Base-by-base conservation (phyloP, 2,797 vertebrate genomes). In the Leuciscus waleckii region DNA sequence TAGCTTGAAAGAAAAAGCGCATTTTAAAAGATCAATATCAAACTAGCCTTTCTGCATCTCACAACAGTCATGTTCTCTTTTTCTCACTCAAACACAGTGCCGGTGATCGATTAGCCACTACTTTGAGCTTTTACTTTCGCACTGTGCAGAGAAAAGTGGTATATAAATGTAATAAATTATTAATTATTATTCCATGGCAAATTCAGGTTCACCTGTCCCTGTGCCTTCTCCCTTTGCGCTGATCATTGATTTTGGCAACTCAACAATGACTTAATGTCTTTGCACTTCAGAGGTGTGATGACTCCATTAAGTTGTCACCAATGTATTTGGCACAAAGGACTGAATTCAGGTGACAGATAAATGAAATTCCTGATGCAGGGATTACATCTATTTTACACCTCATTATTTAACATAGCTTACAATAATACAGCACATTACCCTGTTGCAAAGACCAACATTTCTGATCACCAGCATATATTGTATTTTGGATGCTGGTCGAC, bases 11-110 rank as follows among this genome's bases (percentile, higher is more conserved):
- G 26, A 71, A 61, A 73, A 82, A 73, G 37, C 21, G 43, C 4
- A 21, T 61, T 85, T 69, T 32, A 78, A 84, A 70, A 84, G 56
- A 85, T 80, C 83, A 29, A 80, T 85, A 65, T 85, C 63, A 73
- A 79, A 39, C 75, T 73, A 37, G 4, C 54, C 67, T 79, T 71
- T 79, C 67, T 85, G 68, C 21, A 79, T 79, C 39, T 85, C 83
- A 70, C 39, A 85, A 46, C 51, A 70, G 61, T 1, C 17, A 16
- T 84, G 26, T 70, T 49, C 65, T 84, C 67, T 49, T 79, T 79
- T 70, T 85, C 76, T 65, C 43, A 73, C 77, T 79, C 37, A 35
- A 79, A 63, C 67, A 85, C 54, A 78, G 71, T 70, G 54, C 76
- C 5, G 8, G 19, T 41, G 61, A 85, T 85, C 19, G 83, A 85